phyloP scores from a whole-genome alignment of 1,140 invertebrate genomes.

The Eumaeus atala region DNA sequence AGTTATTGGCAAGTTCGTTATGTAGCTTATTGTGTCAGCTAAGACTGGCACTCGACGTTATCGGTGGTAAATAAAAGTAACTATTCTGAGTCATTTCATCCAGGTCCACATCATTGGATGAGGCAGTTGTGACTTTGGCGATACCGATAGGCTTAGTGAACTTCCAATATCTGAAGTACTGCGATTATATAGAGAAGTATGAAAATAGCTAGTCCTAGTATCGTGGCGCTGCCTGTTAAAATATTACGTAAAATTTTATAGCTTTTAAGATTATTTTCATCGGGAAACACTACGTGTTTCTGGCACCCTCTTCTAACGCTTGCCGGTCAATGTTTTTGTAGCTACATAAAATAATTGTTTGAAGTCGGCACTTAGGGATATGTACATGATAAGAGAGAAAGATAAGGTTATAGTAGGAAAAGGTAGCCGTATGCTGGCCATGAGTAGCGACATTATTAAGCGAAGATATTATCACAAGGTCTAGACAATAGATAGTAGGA shows the following conservation, averaged over 20 bases:
- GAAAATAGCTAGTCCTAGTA: conserved; percentile 15
- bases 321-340: not conserved
- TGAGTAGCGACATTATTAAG: no score
- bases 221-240: conserved; percentile 11
- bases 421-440: conserved; percentile 21
- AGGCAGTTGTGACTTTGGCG: not conserved
- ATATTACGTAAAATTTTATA: conserved; percentile 11
- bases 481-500: no score
- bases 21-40: not conserved
- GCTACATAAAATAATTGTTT: conserved; percentile 1
- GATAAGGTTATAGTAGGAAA: conserved; percentile 15
- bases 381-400: no score
- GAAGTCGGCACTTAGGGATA: conserved; percentile 10
- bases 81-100: not conserved
- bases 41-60: not conserved
- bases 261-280: conserved; percentile 10
- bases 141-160: conserved; percentile 15
- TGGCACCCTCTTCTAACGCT: not conserved
- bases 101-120: conserved; percentile 6
- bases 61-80: not conserved
- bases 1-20: not conserved
- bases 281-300: not conserved
- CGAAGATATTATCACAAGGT: no score
- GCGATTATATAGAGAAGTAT: no score
- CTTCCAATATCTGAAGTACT: conserved; percentile 9